Conservation (phyloP, 2,113 vertebrate genomes). For the Colius striatus region DNA sequence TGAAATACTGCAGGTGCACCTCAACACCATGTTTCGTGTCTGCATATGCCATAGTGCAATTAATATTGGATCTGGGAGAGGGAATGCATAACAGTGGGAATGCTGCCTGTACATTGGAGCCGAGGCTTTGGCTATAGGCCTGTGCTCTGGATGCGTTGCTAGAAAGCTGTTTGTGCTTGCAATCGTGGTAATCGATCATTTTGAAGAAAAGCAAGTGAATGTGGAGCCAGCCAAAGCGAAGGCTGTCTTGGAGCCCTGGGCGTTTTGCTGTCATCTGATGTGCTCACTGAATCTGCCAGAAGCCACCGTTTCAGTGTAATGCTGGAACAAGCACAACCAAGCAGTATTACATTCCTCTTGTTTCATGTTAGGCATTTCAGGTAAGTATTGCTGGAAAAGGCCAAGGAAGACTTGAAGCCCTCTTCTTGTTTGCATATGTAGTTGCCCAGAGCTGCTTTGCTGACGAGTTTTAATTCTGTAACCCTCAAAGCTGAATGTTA, state of each 20-base stretch:
- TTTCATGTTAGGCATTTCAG: not conserved
- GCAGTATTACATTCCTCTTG: fast-evolving
- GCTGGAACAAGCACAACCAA: not conserved
- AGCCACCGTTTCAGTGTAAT: fast-evolving
- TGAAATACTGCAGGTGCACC: not conserved
- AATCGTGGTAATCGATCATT: fast-evolving
- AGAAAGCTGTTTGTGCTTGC: not conserved
- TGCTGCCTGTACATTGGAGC: fast-evolving
- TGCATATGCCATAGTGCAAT: fast-evolving
- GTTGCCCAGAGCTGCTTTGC: not conserved
- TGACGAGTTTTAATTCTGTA: not conserved
- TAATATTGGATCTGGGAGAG: not conserved
- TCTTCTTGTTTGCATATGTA: not conserved
- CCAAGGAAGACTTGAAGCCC: not conserved
- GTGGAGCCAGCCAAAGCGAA: fast-evolving
- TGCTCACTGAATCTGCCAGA: fast-evolving
- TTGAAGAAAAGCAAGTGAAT: not conserved
- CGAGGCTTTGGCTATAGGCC: not conserved
- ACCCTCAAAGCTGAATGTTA: not conserved
- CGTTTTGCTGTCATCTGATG: fast-evolving
- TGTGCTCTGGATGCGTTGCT: fast-evolving
- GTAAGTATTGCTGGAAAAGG: not conserved
- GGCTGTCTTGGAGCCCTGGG: not conserved
- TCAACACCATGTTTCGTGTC: too few species aligned
- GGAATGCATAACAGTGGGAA: not conserved